Conservation (phyloP, 2,888 invertebrate species). For the Ametastegia equiseti region DNA sequence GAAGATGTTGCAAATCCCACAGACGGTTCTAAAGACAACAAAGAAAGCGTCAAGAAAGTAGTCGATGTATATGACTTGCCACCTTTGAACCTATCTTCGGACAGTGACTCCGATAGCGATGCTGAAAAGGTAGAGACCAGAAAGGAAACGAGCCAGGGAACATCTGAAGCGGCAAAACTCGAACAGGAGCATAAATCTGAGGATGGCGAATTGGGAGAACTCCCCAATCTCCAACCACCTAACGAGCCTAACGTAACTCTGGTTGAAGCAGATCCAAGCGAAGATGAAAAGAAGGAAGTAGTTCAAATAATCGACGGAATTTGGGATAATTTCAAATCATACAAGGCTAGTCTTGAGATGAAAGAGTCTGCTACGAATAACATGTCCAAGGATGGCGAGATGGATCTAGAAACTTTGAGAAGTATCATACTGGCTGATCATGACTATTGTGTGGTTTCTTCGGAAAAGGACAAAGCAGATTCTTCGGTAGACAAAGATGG, state of each 20-base stretch:
- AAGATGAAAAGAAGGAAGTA: slow-evolving; percentile 77
- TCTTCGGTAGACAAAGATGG: slow-evolving; percentile 27
- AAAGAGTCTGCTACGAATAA: slow-evolving; percentile 65
- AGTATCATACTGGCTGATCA: slow-evolving; percentile 80
- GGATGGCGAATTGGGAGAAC: slow-evolving; percentile 70
- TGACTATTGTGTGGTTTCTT: slow-evolving; percentile 82
- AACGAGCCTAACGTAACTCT: slow-evolving; percentile 55
- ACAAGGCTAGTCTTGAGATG: slow-evolving; percentile 84
- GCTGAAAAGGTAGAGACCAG: slow-evolving; percentile 64
- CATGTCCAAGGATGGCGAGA: slow-evolving; percentile 58
- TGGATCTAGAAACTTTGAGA: slow-evolving; percentile 63
- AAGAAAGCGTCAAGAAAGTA: slow-evolving; percentile 75
- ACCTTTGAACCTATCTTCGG: slow-evolving; percentile 87
- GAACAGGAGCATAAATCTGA: slow-evolving; percentile 60
- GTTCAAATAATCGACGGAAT: slow-evolving; percentile 83
- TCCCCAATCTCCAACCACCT: slow-evolving; percentile 54
- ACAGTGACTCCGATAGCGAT: slow-evolving; percentile 88
- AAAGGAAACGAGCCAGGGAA: slow-evolving; percentile 45
- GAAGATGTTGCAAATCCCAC: slow-evolving; percentile 62
- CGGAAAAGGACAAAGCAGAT: slow-evolving; percentile 59
- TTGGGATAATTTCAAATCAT: slow-evolving; percentile 88
- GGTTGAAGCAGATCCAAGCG: slow-evolving; percentile 67
- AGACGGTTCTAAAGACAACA: slow-evolving; percentile 67
- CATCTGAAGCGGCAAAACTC: slow-evolving; percentile 65
- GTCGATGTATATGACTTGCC: slow-evolving; percentile 86